These are phyloP conservation scores for Patiria miniata DNA, from an alignment of 35 echinoderm and acorn worm species.

Conservation along the genomic window DNA sequence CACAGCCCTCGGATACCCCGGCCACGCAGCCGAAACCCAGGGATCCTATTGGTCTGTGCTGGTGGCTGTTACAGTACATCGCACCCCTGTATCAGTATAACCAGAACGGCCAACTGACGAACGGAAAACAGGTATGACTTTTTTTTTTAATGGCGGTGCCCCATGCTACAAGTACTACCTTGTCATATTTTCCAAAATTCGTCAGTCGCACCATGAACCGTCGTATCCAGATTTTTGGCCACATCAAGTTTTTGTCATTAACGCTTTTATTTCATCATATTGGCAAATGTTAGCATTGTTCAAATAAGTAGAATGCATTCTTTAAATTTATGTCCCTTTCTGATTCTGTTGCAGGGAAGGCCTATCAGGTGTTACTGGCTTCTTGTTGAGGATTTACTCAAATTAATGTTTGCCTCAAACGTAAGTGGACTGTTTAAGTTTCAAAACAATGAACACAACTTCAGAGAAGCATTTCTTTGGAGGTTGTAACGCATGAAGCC, in stretches of 20 bases:
- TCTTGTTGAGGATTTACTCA: conserved; percentile 58
- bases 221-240: too few species aligned
- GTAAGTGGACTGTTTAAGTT: conserved; percentile 17
- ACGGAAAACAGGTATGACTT: not conserved
- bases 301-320: too few species aligned
- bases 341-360: not conserved
- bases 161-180: too few species aligned
- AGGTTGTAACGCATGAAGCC: too few species aligned
- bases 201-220: too few species aligned
- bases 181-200: too few species aligned
- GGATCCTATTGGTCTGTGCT: conserved; percentile 53
- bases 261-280: not conserved
- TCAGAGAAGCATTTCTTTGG: too few species aligned
- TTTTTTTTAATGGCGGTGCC: too few species aligned
- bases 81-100: conserved; percentile 52
- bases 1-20: not conserved
- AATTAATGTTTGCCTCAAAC: conserved; percentile 45
- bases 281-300: too few species aligned
- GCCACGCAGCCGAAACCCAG: not conserved
- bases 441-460: not conserved
- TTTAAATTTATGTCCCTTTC: too few species aligned
- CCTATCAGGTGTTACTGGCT: conserved; percentile 49
- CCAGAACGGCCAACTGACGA: conserved; percentile 35
- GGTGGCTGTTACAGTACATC: conserved; percentile 52
- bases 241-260: too few species aligned